Conservation (phyloP, 2,888 invertebrate genomes). For the Euphydryas editha region DNA sequence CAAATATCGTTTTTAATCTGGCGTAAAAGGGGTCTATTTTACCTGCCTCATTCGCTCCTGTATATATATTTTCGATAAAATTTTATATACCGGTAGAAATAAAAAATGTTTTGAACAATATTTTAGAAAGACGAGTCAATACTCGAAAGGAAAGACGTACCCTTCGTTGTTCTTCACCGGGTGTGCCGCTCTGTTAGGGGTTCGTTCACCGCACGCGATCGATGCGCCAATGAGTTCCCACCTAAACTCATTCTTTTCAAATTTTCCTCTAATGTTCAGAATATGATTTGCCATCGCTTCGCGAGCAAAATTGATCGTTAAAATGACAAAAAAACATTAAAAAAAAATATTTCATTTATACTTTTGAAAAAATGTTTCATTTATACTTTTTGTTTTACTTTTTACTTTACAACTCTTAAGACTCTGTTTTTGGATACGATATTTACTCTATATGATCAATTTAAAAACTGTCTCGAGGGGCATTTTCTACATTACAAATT, state of each 20-base stretch:
- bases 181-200: constrained; percentile 71
- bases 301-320: not conserved
- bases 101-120: not conserved
- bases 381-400: too few relatives aligned
- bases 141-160: constrained; percentile 43
- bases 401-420: too few relatives aligned
- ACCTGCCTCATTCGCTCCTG: not conserved
- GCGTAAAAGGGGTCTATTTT: constrained; percentile 8
- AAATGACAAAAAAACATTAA: not conserved
- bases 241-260: constrained; percentile 55
- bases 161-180: constrained; percentile 51
- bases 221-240: constrained; percentile 68
- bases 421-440: too few relatives aligned
- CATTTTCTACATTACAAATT: constrained; percentile 16
- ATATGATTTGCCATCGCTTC: not conserved
- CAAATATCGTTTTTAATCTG: constrained; percentile 23
- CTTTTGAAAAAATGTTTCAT: too few relatives aligned
- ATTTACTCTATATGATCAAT: not conserved
- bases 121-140: constrained; percentile 10
- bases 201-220: constrained; percentile 79
- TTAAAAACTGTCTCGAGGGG: not conserved
- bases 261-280: not conserved
- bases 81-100: constrained; percentile 1
- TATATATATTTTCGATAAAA: not conserved
- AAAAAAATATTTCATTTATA: not conserved